Conservation (phyloP, 1,140 invertebrate species). For the Drosophila nannoptera region DNA sequence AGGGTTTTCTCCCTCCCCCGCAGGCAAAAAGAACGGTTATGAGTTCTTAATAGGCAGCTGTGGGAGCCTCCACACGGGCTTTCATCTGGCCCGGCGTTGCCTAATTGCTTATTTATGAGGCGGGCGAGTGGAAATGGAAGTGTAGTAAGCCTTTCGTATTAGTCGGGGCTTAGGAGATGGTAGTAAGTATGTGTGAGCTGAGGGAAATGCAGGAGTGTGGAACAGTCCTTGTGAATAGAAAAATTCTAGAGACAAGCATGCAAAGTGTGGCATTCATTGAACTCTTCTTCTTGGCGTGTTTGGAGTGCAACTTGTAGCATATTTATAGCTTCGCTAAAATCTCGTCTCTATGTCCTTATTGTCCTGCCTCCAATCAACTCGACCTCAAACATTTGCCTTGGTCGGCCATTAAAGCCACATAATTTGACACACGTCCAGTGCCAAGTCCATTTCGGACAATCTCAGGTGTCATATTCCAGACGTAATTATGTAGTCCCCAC, state of each 20-base stretch:
- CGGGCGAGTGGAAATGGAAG: slow-evolving; percentile 31
- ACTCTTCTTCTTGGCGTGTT: too few species aligned
- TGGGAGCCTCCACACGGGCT: slow-evolving; percentile 42
- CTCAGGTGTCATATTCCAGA: slow-evolving; percentile 59
- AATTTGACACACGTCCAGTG: slow-evolving; percentile 16
- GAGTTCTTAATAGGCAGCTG: slow-evolving; percentile 26
- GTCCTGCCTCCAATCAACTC: neutral
- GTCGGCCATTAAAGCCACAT: slow-evolving; percentile 25
- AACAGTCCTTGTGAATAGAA: too few species aligned
- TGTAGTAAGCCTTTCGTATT: slow-evolving; percentile 32
- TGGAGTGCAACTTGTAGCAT: too few species aligned
- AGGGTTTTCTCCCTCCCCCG: neutral
- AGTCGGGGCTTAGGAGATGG: slow-evolving; percentile 16
- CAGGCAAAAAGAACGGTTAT: slow-evolving; percentile 10
- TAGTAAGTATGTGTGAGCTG: neutral
- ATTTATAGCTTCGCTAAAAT: too few species aligned
- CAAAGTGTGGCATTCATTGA: too few species aligned
- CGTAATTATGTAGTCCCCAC: slow-evolving; percentile 40
- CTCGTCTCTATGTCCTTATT: neutral
- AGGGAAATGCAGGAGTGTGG: too few species aligned
- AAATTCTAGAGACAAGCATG: too few species aligned
- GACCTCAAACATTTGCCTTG: slow-evolving; percentile 1
- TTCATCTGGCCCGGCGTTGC: slow-evolving; percentile 3
- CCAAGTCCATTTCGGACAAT: slow-evolving; percentile 30
- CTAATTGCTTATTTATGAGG: slow-evolving; percentile 60